phyloP scores from a whole-genome alignment of 2,888 invertebrate species.

The Zelleria hepariella region DNA sequence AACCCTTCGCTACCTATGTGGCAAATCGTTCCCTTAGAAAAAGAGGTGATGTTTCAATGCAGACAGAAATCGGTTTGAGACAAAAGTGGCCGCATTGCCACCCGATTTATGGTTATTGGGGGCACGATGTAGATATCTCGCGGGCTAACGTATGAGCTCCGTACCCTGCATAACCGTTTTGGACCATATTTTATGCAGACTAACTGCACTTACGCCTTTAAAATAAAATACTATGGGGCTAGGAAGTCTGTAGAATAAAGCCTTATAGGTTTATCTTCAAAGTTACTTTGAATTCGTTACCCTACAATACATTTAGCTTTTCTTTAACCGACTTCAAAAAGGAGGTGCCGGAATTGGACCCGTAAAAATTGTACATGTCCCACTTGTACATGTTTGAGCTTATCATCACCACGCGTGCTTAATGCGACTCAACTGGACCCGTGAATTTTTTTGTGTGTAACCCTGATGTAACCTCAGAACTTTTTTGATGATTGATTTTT shows the following conservation, averaged over 20 bases:
- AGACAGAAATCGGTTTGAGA: slow-evolving; percentile 20
- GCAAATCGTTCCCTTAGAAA: background rate
- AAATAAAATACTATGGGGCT: background rate
- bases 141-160: slow-evolving; percentile 24
- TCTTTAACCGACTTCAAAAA: no score
- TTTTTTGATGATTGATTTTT: no score
- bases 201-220: background rate
- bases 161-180: slow-evolving; percentile 9
- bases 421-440: no score
- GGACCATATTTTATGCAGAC: background rate
- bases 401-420: no score
- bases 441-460: no score
- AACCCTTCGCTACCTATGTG: background rate
- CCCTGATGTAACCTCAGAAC: no score
- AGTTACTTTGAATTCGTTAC: no score
- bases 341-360: background rate
- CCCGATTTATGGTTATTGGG: slow-evolving; percentile 34
- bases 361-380: no score
- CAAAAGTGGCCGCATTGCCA: slow-evolving; percentile 6
- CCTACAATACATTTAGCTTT: no score
- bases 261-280: no score
- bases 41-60: slow-evolving; percentile 23
- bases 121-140: slow-evolving; percentile 26
- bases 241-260: background rate
- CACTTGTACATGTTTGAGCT: no score